Conservation (phyloP, 2,888 invertebrate genomes). For the Drosophila engyochracea region DNA sequence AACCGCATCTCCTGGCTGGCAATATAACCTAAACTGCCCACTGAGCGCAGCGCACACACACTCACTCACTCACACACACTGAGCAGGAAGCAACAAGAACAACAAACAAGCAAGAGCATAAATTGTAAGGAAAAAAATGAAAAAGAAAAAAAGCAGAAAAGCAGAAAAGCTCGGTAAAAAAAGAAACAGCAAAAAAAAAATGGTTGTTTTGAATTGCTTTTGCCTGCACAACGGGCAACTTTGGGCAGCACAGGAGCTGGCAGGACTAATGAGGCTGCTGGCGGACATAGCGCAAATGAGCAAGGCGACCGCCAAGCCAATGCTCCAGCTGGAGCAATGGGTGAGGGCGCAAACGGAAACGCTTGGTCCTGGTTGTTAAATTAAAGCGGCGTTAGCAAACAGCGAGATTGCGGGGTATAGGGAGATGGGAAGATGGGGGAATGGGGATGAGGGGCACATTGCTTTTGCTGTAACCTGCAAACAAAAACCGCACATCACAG, state of each 20-base stretch:
- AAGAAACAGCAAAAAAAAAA: constrained; percentile 35
- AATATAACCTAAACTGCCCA: constrained; percentile 46
- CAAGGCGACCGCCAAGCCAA: constrained; percentile 22
- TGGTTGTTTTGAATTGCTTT: constrained; percentile 67
- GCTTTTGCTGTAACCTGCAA: constrained; percentile 8
- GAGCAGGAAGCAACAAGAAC: constrained; percentile 26
- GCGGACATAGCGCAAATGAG: constrained; percentile 61
- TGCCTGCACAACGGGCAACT: constrained; percentile 53
- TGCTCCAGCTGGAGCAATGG: background rate
- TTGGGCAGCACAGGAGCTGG: constrained; percentile 50
- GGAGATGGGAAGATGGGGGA: background rate
- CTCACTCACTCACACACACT: background rate
- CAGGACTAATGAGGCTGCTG: constrained; percentile 68
- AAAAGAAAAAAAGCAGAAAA: constrained; percentile 8
- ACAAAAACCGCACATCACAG: constrained; percentile 24
- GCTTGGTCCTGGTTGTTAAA: constrained; percentile 35
- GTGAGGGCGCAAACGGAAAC: background rate
- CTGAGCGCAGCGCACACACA: constrained; percentile 18
- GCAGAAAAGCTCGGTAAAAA: constrained; percentile 8
- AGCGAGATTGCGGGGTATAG: constrained; percentile 7
- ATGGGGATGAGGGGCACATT: background rate
- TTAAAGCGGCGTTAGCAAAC: constrained; percentile 39
- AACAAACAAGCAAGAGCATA: constrained; percentile 44
- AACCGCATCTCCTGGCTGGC: constrained; percentile 13
- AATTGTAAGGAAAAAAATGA: constrained; percentile 44